Evolutionary conservation across 2,888 invertebrate species (phyloP).

Genomic region (Stramonita haemastoma): DNA sequence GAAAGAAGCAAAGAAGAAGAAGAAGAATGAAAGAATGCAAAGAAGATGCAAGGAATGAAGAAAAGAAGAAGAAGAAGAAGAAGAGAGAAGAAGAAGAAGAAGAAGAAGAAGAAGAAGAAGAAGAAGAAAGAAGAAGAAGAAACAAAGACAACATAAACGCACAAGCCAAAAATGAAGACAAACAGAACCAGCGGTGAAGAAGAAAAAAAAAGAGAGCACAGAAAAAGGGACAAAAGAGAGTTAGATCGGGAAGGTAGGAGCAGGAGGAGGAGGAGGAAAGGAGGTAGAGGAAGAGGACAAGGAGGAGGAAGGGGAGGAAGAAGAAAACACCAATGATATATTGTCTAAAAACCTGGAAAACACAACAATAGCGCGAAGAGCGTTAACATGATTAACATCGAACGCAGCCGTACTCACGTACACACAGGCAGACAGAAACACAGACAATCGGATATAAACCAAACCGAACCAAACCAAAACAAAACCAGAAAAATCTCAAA

Average conservation of each 20-base stretch:
- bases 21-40: too few species aligned
- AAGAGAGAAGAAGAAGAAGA: background rate
- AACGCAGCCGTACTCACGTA: background rate
- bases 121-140: too few species aligned
- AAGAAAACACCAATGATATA: constrained; percentile 5
- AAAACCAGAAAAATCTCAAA: background rate
- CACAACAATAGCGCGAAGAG: background rate
- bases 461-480: too few species aligned
- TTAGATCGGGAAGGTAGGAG: too few species aligned
- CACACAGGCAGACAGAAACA: background rate
- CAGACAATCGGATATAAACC: background rate
- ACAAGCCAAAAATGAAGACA: too few species aligned
- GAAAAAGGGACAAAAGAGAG: too few species aligned
- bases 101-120: background rate
- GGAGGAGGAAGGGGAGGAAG: background rate
- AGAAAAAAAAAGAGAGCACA: too few species aligned
- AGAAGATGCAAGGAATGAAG: background rate
- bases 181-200: too few species aligned
- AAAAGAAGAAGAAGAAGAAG: background rate
- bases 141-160: too few species aligned
- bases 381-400: constrained; percentile 4
- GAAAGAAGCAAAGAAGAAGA: background rate
- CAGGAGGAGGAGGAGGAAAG: too few species aligned
- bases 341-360: background rate
- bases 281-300: too few species aligned